Evolutionary conservation across 1,140 invertebrate species (phyloP).

Genomic region (Parasteatoda tepidariorum): DNA sequence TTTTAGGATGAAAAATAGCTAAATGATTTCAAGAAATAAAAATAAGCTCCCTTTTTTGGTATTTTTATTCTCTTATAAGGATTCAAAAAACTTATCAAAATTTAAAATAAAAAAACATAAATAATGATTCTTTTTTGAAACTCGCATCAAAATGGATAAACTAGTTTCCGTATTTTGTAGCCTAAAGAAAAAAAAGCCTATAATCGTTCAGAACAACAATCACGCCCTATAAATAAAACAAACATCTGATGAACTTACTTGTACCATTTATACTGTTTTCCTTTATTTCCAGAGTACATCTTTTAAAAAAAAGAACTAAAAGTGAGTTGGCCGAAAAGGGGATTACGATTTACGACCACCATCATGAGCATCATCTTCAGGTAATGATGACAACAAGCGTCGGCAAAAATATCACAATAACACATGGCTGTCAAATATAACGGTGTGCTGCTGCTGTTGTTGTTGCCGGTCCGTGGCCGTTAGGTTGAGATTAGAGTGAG

Average conservation of each 20-base stretch:
- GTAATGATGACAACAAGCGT: neutral
- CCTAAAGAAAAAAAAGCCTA: no score
- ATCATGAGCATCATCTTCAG: neutral
- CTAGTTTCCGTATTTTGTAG: no score
- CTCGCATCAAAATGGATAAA: no score
- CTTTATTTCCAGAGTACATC: constrained; percentile 24
- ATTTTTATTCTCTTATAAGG: no score
- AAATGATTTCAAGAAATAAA: no score
- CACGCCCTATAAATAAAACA: neutral
- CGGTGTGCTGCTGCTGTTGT: no score
- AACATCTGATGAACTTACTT: constrained; percentile 14
- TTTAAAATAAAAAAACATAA: no score
- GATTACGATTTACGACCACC: neutral
- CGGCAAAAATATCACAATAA: neutral
- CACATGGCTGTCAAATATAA: constrained; percentile 38
- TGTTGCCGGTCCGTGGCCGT: constrained; percentile 31
- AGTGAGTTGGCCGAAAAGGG: neutral
- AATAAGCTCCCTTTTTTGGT: no score
- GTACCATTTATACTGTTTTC: constrained; percentile 50
- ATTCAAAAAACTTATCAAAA: no score
- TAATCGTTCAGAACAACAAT: no score
- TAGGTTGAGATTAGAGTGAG: constrained; percentile 19
- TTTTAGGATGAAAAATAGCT: no score
- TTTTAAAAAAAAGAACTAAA: neutral
- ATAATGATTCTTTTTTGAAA: no score